phyloP scores from a whole-genome alignment of 2,888 invertebrate species.

The Scaeva pyrastri region DNA sequence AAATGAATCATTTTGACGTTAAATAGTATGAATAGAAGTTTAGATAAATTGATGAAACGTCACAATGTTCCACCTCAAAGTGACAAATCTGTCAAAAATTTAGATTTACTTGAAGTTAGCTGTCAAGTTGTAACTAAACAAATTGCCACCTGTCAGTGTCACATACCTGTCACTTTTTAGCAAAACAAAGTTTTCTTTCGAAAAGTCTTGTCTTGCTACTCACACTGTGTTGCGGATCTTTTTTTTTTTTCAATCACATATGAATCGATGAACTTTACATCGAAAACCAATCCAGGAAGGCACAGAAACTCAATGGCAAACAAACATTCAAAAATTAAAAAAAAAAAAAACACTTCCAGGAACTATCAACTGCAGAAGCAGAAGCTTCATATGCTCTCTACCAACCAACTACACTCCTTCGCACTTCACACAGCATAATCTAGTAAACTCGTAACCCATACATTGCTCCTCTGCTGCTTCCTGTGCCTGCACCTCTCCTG shows the following conservation, averaged over 20 bases:
- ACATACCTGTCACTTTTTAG: no score
- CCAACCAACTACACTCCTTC: slow-evolving; percentile 12
- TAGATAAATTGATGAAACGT: no score
- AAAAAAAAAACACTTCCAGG: slow-evolving; percentile 12
- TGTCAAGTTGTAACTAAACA: no score
- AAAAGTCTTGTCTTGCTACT: slow-evolving; percentile 4
- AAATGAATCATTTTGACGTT: no score
- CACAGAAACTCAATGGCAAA: slow-evolving; percentile 31
- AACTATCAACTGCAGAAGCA: slow-evolving; percentile 52
- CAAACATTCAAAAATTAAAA: background rate
- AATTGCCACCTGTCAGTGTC: no score
- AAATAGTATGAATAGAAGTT: no score
- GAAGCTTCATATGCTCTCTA: slow-evolving; percentile 27
- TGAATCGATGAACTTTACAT: slow-evolving; percentile 48
- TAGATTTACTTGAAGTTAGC: no score
- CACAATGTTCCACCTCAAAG: no score
- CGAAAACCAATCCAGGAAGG: slow-evolving; percentile 32
- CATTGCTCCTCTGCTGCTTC: slow-evolving; percentile 39
- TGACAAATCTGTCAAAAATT: no score
- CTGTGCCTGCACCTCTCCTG: slow-evolving; percentile 11
- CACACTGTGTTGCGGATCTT: no score
- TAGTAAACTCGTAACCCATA: slow-evolving; percentile 73
- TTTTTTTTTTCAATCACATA: background rate
- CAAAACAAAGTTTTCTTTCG: background rate
- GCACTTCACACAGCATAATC: slow-evolving; percentile 62